Base-by-base conservation (phyloP, 2,113 vertebrate species). In the Pelodiscus sinensis region DNA sequence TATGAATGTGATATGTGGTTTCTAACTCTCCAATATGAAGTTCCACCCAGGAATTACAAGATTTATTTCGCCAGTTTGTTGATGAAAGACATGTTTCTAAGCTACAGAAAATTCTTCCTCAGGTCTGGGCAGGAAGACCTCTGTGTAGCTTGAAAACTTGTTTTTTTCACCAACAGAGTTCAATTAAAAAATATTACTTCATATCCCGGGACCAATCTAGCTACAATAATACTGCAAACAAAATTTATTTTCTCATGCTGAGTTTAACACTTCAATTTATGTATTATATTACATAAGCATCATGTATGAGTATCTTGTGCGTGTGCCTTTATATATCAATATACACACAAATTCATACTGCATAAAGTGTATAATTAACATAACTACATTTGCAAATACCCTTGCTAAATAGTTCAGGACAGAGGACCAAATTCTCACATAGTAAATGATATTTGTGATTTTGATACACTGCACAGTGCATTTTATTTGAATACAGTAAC, bases 401-500 rank as follows among this genome's bases (percentile, higher is more conserved):
- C 13, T 38, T 87, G 2, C 85, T 92, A 82, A 95, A 95, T 95
- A 84, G 27, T 60, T 90, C 85, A 90, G 21, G 93, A 79, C 85
- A 83, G 86, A 94, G 96, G 89, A 97, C 90, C 92, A 95, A 94
- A 94, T 96, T 93, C 82, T 38, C 22, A 56, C 7, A 88, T 92
- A 95, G 96, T 93, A 95, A 96, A 96, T 89, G 81, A 93, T 96
- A 84, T 31, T 55, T 89, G 80, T 79, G 58, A 82, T 68, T 93
- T 93, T 95, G 93, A 96, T 92, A 91, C 85, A 80, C 82, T 82
- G 83, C 81, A 68, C 92, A 83, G 58, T 93, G 87, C 68, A 92
- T 97, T 96, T 95, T 92, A 96, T 91, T 96, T 87, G 84, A 89
- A 81, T 90, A 85, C 71, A 97, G 90, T 94, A 90, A 96, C 94